Evolutionary conservation across 2,888 invertebrate genomes (phyloP).

Genomic region (Caenorhabditis imperialis): DNA sequence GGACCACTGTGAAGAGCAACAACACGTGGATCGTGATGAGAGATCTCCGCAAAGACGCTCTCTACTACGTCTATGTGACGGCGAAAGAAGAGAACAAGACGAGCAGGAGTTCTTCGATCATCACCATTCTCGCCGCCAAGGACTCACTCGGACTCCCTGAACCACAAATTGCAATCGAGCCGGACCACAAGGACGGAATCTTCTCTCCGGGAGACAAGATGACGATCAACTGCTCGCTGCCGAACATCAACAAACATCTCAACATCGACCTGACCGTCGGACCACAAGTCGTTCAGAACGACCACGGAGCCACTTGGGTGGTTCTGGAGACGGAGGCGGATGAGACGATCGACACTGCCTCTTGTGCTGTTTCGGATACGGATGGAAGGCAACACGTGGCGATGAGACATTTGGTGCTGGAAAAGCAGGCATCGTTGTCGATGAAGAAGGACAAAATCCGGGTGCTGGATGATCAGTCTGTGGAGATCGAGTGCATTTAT

Average conservation of each 20-base stretch:
- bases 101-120: constrained; percentile 59
- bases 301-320: constrained; percentile 55
- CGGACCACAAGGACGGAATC: constrained; percentile 52
- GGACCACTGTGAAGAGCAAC: constrained; percentile 60
- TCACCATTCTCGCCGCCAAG: constrained; percentile 64
- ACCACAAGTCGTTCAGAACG: constrained; percentile 53
- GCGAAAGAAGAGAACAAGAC: constrained; percentile 53
- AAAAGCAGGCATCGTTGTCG: constrained; percentile 22
- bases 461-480: constrained; percentile 59
- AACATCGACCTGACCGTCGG: constrained; percentile 61
- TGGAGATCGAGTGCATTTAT: constrained; percentile 60
- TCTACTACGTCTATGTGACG: constrained; percentile 63
- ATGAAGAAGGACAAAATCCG: constrained; percentile 57
- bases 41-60: constrained; percentile 52
- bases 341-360: constrained; percentile 59
- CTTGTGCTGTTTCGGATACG: constrained; percentile 62
- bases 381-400: constrained; percentile 66
- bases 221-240: constrained; percentile 53
- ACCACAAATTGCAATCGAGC: constrained; percentile 51
- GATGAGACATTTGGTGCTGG: constrained; percentile 57
- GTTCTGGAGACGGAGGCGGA: constrained; percentile 53
- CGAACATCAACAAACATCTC: constrained; percentile 32
- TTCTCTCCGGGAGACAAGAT: constrained; percentile 55
- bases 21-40: constrained; percentile 62
- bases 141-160: constrained; percentile 65